phyloP scores from a whole-genome alignment of 2,113 vertebrate species.

The Podarcis cretensis region DNA sequence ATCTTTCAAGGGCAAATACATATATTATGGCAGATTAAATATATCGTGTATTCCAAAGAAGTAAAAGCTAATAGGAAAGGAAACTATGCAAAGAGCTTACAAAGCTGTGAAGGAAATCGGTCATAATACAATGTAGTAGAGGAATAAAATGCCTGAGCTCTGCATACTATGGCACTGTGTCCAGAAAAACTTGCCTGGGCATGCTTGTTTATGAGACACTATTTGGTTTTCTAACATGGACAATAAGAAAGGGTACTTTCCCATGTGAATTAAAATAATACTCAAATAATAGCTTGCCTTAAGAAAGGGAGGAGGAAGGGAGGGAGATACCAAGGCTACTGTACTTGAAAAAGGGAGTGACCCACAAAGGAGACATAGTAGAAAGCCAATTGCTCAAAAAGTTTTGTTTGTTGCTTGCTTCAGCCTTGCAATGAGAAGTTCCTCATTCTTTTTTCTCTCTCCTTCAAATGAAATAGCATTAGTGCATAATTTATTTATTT shows the following conservation, averaged over 20 bases:
- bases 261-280: conserved; percentile 14
- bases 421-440: background rate
- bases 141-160: conserved; percentile 19
- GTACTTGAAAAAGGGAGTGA: background rate
- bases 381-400: background rate
- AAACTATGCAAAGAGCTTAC: conserved; percentile 16
- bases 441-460: background rate
- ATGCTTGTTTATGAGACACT: conserved; percentile 41
- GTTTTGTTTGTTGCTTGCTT: background rate
- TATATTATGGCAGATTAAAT: conserved; percentile 21
- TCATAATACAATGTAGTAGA: conserved; percentile 26
- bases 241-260: conserved; percentile 25
- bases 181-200: conserved; percentile 56
- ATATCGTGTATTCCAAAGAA: conserved; percentile 22
- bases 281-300: background rate
- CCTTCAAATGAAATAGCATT: background rate
- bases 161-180: background rate
- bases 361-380: fast-evolving
- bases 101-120: background rate
- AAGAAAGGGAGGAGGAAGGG: background rate
- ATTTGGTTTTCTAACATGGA: conserved; percentile 35
- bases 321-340: background rate
- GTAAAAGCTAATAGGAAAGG: conserved; percentile 29
- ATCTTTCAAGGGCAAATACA: conserved; percentile 26
- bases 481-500: background rate